These are phyloP conservation scores for Calephelis virginiensis DNA, from an alignment of 1,140 invertebrate species.

Conservation along the genomic window DNA sequence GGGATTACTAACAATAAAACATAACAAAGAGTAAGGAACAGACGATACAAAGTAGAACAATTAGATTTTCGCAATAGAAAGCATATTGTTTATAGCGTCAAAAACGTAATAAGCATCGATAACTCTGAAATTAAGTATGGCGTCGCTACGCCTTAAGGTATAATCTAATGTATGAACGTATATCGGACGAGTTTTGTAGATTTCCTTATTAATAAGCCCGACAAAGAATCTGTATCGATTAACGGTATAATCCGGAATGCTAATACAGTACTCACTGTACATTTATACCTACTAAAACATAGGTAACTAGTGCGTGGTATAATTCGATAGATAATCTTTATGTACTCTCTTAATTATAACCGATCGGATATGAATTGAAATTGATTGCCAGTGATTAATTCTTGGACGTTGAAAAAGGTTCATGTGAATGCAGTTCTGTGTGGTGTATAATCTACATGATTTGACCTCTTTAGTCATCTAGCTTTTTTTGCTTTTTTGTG, in stretches of 20 bases:
- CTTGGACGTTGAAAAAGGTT: conserved; percentile 24
- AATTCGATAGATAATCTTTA: conserved; percentile 58
- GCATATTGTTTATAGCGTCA: conserved; percentile 28
- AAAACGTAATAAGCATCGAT: conserved; percentile 20
- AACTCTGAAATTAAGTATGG: conserved; percentile 25
- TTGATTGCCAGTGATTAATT: conserved; percentile 47
- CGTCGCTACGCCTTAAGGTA: conserved; percentile 37
- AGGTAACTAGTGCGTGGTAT: conserved; percentile 61
- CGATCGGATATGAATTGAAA: conserved; percentile 45
- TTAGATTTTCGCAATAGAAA: neutral
- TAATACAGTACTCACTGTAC: conserved; percentile 63
- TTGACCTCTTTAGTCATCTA: too few relatives aligned
- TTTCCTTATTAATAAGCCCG: conserved; percentile 71
- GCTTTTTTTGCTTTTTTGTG: too few relatives aligned
- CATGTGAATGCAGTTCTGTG: neutral
- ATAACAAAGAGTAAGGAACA: too few relatives aligned
- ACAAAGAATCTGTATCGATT: conserved; percentile 71
- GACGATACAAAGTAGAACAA: too few relatives aligned
- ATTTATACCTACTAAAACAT: conserved; percentile 60
- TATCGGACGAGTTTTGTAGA: conserved; percentile 52
- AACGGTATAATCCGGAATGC: conserved; percentile 70
- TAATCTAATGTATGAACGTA: conserved; percentile 39
- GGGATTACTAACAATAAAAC: too few relatives aligned
- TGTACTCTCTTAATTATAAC: conserved; percentile 55
- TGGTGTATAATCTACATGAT: too few relatives aligned